These are phyloP conservation scores for Paguma larvata DNA, from an alignment of 2,797 vertebrate genomes.

Conservation along the genomic window DNA sequence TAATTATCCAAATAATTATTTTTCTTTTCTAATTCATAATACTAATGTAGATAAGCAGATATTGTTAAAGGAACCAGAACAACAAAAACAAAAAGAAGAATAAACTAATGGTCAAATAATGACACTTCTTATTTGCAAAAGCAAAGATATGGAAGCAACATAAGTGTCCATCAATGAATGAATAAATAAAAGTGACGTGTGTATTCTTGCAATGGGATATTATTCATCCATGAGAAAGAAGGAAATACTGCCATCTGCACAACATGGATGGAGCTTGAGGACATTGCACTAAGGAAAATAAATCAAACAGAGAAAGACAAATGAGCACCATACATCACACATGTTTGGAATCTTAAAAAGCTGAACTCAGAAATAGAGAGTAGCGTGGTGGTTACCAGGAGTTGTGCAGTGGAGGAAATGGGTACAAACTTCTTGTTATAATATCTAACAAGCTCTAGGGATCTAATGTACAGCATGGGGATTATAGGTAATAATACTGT, in stretches of 20 bases:
- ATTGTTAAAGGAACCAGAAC: neutral
- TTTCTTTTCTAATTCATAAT: conserved; percentile 18
- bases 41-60: neutral
- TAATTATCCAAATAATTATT: conserved; percentile 33
- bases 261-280: neutral
- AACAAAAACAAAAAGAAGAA: neutral
- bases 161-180: neutral
- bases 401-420: neutral
- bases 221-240: neutral
- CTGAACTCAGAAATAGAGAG: neutral
- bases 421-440: neutral
- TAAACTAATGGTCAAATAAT: conserved; percentile 21
- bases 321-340: neutral
- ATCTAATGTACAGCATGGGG: neutral
- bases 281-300: neutral
- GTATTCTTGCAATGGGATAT: neutral
- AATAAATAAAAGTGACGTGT: neutral
- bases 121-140: neutral
- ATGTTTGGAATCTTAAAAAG: neutral
- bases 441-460: neutral
- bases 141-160: neutral
- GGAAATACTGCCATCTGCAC: neutral
- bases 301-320: neutral
- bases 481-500: neutral
- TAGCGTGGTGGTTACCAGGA: neutral